A percentile compares a stretch with the other conserved stretches of the same genome.
Conservation (phyloP, 2,888 invertebrate genomes). For the Limnephilus auricula region DNA sequence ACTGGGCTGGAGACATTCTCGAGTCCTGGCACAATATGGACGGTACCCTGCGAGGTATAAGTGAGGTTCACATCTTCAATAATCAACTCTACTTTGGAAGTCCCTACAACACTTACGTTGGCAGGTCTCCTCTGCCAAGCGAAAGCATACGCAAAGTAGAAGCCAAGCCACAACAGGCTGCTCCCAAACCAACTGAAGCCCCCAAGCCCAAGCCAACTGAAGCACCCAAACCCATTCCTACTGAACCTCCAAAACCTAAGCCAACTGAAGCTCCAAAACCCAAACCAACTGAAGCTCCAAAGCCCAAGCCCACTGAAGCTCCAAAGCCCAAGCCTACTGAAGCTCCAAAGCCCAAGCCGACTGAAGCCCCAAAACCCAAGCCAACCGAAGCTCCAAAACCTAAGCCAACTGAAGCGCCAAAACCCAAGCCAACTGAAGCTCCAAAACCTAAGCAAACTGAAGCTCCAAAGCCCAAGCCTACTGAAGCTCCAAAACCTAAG, state of each 20-base stretch:
- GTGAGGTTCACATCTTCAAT: conserved; percentile 83
- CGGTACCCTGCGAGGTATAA: conserved; percentile 76
- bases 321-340: conserved; percentile 68
- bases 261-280: conserved; percentile 68
- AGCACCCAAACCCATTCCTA: conserved; percentile 67
- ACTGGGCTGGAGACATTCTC: conserved; percentile 85
- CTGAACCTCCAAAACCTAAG: conserved; percentile 65
- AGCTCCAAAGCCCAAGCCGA: conserved; percentile 63
- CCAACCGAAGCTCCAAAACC: conserved; percentile 66
- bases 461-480: conserved; percentile 66
- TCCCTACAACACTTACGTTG: conserved; percentile 83
- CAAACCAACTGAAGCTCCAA: conserved; percentile 66
- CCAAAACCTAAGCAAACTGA: conserved; percentile 66
- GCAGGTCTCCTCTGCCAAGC: conserved; percentile 79
- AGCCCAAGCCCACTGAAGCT: conserved; percentile 66
- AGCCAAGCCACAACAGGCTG: conserved; percentile 68
- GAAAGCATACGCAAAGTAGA: conserved; percentile 64
- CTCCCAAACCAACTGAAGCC: conserved; percentile 66
- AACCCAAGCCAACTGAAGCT: conserved; percentile 63
- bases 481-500: conserved; percentile 64
- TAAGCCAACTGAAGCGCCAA: conserved; percentile 64
- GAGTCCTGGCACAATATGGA: conserved; percentile 83
- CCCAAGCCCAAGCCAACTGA: conserved; percentile 66
- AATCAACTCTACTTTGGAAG: conserved; percentile 83
- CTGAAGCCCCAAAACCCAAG: conserved; percentile 66